Percentiles rank a stretch among this genome's conserved stretches.
These are phyloP conservation scores for Ovis aries DNA, from an alignment of 2,113 vertebrate species.

Conservation along the genomic window ARS-UI_Ramb_v3.0 NC_056056.1:160923001-160923500, in stretches of 20 bases:
- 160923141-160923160: background rate
- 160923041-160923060: conserved; percentile 5
- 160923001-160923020: background rate
- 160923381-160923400: background rate
- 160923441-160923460: background rate
- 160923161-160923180: background rate
- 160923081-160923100: background rate
- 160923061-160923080: background rate
- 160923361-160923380: background rate
- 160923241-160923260: conserved; percentile 17
- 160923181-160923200: background rate
- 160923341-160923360: background rate
- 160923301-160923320: background rate
- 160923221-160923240: background rate
- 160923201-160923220: conserved; percentile 29
- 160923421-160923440: background rate
- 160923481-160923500: background rate
- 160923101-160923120: background rate
- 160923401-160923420: background rate
- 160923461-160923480: background rate
- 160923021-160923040: background rate
- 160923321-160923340: conserved; percentile 3
- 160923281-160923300: conserved; percentile 9
- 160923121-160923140: background rate
- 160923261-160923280: background rate